phyloP scores from a whole-genome alignment of 2,113 vertebrate species.

The western clawed frog (Xenopus tropicalis) region DNA sequence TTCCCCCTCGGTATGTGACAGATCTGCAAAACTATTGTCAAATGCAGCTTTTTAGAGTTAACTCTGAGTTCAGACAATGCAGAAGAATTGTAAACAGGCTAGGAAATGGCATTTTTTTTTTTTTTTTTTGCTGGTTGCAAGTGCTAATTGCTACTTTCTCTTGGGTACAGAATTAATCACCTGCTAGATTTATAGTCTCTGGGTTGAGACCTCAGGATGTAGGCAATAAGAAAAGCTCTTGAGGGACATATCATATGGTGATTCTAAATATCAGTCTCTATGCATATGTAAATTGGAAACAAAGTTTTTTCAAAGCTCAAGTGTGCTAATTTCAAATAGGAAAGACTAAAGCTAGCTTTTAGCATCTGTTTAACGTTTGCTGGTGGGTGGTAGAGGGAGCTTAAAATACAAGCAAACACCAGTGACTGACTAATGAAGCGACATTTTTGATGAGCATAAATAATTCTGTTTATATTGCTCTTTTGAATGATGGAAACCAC shows the following conservation, averaged over 20 bases:
- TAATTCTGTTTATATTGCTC: slow-evolving; percentile 98
- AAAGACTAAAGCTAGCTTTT: slow-evolving; percentile 91
- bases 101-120: slow-evolving; percentile 65
- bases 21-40: slow-evolving; percentile 62
- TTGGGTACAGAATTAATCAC: slow-evolving; percentile 98
- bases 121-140: slow-evolving; percentile 84
- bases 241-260: slow-evolving; percentile 84
- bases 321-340: slow-evolving; percentile 98
- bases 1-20: slow-evolving; percentile 66
- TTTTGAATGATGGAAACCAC: slow-evolving; percentile 78
- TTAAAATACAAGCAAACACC: slow-evolving; percentile 84
- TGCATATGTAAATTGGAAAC: slow-evolving; percentile 97
- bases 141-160: slow-evolving; percentile 87
- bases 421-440: slow-evolving; percentile 99
- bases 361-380: slow-evolving; percentile 97
- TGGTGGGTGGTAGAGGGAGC: slow-evolving; percentile 92
- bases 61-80: slow-evolving; percentile 71
- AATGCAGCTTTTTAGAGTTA: slow-evolving; percentile 64
- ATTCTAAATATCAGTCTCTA: slow-evolving; percentile 98
- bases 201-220: slow-evolving; percentile 89
- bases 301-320: slow-evolving; percentile 92
- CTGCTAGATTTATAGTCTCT: slow-evolving; percentile 90
- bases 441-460: slow-evolving; percentile 98
- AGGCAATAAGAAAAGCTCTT: slow-evolving; percentile 98
- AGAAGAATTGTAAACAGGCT: slow-evolving; percentile 74